Conservation (phyloP, 2,888 invertebrate genomes). For the Leptinotarsa juncta region DNA sequence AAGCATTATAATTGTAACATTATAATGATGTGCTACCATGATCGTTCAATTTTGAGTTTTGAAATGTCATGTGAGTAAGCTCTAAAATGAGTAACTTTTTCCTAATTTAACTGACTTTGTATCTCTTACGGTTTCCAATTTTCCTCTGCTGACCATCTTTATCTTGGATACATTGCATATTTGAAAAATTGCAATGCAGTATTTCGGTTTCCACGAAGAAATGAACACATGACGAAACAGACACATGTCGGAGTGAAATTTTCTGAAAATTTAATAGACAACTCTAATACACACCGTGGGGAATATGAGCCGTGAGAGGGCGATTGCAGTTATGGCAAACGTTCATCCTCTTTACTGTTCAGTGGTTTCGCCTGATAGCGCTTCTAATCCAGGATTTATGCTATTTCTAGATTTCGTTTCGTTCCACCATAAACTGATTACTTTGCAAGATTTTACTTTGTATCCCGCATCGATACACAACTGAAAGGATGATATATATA, state of each 20-base stretch:
- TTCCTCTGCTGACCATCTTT: too few relatives aligned
- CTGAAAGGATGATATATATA: slow-evolving; percentile 11
- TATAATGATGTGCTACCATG: too few relatives aligned
- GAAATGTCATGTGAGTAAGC: too few relatives aligned
- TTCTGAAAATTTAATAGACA: slow-evolving; percentile 16
- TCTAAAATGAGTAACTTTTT: too few relatives aligned
- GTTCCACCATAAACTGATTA: slow-evolving; percentile 50
- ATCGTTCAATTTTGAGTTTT: too few relatives aligned
- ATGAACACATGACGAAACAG: not conserved
- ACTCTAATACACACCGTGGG: slow-evolving; percentile 10
- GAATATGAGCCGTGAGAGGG: slow-evolving; percentile 19
- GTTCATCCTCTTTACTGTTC: slow-evolving; percentile 63
- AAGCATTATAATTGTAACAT: too few relatives aligned
- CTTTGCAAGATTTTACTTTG: slow-evolving; percentile 41
- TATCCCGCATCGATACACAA: slow-evolving; percentile 36
- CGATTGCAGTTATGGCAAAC: slow-evolving; percentile 32
- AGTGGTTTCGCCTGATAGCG: slow-evolving; percentile 64
- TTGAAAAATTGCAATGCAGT: too few relatives aligned
- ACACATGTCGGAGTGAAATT: slow-evolving; percentile 13
- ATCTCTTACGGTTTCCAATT: too few relatives aligned
- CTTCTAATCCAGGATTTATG: slow-evolving; percentile 66
- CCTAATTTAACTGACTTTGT: too few relatives aligned
- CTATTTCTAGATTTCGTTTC: slow-evolving; percentile 59
- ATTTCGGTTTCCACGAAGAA: too few relatives aligned
- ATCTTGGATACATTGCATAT: too few relatives aligned